These are phyloP conservation scores for Tetramorium bicarinatum DNA, from an alignment of 2,888 invertebrate genomes.

Conservation along the genomic window DNA sequence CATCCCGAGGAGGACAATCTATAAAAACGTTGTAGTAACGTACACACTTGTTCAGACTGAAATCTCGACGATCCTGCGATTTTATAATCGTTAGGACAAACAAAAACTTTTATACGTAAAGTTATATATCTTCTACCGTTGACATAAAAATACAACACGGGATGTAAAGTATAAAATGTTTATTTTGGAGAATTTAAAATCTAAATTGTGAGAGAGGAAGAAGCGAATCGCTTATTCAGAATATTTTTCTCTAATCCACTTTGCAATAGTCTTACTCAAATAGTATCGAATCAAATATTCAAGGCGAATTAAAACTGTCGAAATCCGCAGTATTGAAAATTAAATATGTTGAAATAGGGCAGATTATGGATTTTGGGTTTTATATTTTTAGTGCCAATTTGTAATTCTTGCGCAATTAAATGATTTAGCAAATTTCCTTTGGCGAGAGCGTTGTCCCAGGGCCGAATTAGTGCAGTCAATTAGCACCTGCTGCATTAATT, in stretches of 20 bases:
- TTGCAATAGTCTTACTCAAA: not conserved
- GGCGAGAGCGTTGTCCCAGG: not conserved
- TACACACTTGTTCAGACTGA: conserved; percentile 9
- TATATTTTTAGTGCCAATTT: not conserved
- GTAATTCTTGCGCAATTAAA: not conserved
- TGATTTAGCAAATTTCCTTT: conserved; percentile 14
- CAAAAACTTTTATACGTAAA: not conserved
- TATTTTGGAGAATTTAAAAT: not conserved
- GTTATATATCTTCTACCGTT: not conserved
- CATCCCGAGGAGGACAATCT: conserved; percentile 79
- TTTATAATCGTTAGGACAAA: conserved; percentile 4
- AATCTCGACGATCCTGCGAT: not conserved
- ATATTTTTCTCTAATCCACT: not conserved
- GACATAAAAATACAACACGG: not conserved
- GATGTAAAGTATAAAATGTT: not conserved
- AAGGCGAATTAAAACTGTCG: not conserved
- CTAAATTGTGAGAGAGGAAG: not conserved
- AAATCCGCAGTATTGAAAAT: not conserved
- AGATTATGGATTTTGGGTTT: not conserved
- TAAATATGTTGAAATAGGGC: not conserved
- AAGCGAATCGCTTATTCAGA: not conserved
- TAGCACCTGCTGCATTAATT: conserved; percentile 44
- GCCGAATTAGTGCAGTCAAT: conserved; percentile 21
- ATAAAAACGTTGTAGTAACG: not conserved
- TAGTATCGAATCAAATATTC: not conserved